Evolutionary conservation across 2,797 vertebrate species (phyloP).

Genomic region (Sebastes nivosus): DNA sequence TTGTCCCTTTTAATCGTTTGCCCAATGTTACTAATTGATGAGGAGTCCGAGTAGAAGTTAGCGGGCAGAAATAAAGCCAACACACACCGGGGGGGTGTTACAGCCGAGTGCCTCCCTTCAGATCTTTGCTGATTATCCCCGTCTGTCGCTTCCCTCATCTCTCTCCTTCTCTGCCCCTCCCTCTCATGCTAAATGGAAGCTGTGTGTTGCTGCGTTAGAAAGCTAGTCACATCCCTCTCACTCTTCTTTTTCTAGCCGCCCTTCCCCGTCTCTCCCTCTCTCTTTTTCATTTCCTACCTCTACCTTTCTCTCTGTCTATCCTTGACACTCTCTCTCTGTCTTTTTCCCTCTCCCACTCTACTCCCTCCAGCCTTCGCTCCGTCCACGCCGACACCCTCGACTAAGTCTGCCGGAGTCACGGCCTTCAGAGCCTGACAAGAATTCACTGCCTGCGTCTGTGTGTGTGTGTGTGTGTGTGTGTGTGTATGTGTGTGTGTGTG

Average conservation of each 20-base stretch:
- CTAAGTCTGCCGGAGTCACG: conserved; percentile 66
- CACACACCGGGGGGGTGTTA: conserved; percentile 10
- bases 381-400: conserved; percentile 68
- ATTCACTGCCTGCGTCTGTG: conserved; percentile 37
- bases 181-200: conserved; percentile 83
- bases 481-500: neutral
- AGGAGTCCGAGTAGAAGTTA: conserved; percentile 30
- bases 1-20: neutral
- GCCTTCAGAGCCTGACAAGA: conserved; percentile 75
- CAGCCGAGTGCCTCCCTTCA: conserved; percentile 53
- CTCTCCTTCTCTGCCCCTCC: conserved; percentile 55
- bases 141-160: conserved; percentile 59
- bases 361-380: conserved; percentile 52
- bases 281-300: conserved; percentile 70
- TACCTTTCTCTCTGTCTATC: conserved; percentile 66
- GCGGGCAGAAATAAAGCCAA: conserved; percentile 6
- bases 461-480: neutral
- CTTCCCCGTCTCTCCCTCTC: conserved; percentile 70
- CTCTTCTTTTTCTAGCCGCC: conserved; percentile 74
- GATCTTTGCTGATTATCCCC: conserved; percentile 72
- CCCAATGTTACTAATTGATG: conserved; percentile 35
- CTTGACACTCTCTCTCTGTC: conserved; percentile 51
- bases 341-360: conserved; percentile 15
- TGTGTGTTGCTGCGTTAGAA: conserved; percentile 83
- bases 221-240: conserved; percentile 85